Evolutionary conservation across 2,113 vertebrate genomes (phyloP), one percentile per base, ranked within the genome.

Genomic region (Polypterus senegalus): DNA sequence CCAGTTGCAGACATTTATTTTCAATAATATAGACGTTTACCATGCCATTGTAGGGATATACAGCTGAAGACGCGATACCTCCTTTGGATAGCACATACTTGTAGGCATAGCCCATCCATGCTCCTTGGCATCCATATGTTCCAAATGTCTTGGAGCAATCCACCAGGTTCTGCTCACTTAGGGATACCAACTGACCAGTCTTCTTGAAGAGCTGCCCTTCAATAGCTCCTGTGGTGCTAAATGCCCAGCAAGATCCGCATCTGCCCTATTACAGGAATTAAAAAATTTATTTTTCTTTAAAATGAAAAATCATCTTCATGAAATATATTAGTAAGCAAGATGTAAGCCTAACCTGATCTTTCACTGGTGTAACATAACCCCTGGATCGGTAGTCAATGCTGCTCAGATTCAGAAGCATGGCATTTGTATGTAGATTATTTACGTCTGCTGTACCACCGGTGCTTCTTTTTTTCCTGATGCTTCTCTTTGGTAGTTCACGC

Each of bases 111-210:
- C 57, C 53, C 65, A 66, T 66, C 4, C 56, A 1, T 4, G 60
- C 65, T 43, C 65, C 65, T 4, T 63, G 3, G 47, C 65, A 66
- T 27, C 65, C 65, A 3, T 11, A 0, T 9, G 63, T 66, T 49
- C 65, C 65, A 48, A 56, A 57, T 6, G 4, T 8, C 6, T 43
- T 1, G 3, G 60, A 63, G 61, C 65, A 66, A 45, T 66, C 65
- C 6, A 66, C 61, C 1, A 66, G 61, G 10, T 66, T 54, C 47
- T 66, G 65, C 47, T 64, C 65, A 49, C 66, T 67, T 8, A 67
- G 57, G 9, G 62, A 54, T n/a, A 65, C 45, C 46, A 67, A 57
- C 7, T 9, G 7, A 4, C 66, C 62, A 3, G 66, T 65, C 46
- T 48, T 49, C 3, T 47, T 44, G 46, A 60, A 67, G 57, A 60